Evolutionary conservation across 2,113 vertebrate genomes (phyloP), one percentile per base, ranked within the genome.

Genomic region (Ptychochromis oligacanthus): DNA sequence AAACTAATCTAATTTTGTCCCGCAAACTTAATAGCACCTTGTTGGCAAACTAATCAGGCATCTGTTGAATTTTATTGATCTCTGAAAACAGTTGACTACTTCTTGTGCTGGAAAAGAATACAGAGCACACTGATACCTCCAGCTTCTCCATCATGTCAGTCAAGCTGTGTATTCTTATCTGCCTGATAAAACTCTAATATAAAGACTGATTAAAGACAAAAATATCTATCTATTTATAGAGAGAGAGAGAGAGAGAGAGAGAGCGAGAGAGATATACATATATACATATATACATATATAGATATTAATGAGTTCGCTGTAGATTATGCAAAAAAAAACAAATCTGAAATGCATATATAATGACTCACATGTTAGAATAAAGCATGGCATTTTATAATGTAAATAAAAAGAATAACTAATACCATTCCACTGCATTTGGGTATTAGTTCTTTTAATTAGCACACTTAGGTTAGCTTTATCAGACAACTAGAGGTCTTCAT

Each of bases 11-110:
- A 52, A 85, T 72, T 88, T 72, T 82, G 70, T 80, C 79, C 60
- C 24, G 8, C 77, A 86, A 79, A 77, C 61, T 40, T 46, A 58
- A 87, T 70, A 54, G 61, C 79, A 83, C 80, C 55, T 82, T 70
- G 82, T 86, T 89, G 86, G 84, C 46, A 86, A 90, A 90, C 62
- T 84, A 85, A 81, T 88, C 52, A 79, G 52, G 54, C 58, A 70
- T 82, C 64, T 81, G 75, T 77, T 87, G 79, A 80, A 84, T 76
- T 81, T 49, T 64, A 90, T 87, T 86, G 88, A 91, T 91, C 75
- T 60, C 5, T 64, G 52, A 46, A 86, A 83, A 80, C 60, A 77
- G 86, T 13, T 55, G 79, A 83, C 70, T 86, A 57, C 56, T 75
- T 87, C 75, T 90, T 87, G 88, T n/a, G 86, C 89, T 67, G 34